Evolutionary conservation across 2,113 vertebrate genomes (phyloP).

Genomic region (Tachycineta bicolor): DNA sequence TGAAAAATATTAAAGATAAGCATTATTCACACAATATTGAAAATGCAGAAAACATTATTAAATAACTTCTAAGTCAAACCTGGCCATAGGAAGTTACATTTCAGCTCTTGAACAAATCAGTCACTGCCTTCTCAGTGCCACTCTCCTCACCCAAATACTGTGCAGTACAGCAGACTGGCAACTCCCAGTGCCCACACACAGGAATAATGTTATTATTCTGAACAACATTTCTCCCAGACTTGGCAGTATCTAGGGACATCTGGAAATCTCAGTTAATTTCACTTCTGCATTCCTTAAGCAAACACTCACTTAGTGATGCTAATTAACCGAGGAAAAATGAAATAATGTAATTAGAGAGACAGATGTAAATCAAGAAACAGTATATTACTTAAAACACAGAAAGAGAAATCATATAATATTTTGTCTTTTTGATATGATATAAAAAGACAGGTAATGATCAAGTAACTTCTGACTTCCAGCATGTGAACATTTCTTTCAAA

Average conservation of each 20-base stretch:
- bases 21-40: background rate
- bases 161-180: background rate
- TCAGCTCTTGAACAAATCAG: background rate
- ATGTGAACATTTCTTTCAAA: background rate
- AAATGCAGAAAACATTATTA: background rate
- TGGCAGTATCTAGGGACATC: background rate
- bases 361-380: background rate
- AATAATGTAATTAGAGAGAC: background rate
- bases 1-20: background rate
- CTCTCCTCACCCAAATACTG: background rate
- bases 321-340: constrained; percentile 21
- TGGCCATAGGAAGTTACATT: background rate
- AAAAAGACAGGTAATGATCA: background rate
- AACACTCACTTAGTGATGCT: background rate
- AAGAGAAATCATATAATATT: background rate
- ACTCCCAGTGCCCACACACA: background rate
- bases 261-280: background rate
- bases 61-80: background rate
- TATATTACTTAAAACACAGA: background rate
- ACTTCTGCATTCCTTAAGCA: background rate
- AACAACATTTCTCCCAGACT: background rate
- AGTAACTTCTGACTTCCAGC: background rate
- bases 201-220: background rate
- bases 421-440: background rate
- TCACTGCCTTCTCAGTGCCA: background rate